Evolutionary conservation across 2,888 invertebrate species (phyloP), one percentile per base, ranked within the genome.

Genomic region (Caenorhabditis sp.): DNA sequence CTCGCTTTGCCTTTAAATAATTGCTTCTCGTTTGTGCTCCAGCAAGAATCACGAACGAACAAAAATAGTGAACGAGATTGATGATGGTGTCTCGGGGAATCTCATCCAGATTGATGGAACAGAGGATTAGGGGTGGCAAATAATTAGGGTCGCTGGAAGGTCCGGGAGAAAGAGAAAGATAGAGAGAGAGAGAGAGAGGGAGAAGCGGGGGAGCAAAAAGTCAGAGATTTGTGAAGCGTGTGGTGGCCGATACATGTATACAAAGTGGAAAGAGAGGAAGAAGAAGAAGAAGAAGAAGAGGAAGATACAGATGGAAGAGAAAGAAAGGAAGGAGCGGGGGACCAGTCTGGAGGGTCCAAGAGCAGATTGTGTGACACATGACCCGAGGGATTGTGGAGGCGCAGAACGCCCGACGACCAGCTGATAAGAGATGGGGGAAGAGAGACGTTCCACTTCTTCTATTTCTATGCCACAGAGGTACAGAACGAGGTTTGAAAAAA

Each of bases 111-210:
- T 37, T 41, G 56, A 58, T 56, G 27, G 59, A 43, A 32, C 13
- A 11, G 30, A 45, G 20, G 72, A 72, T 55, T 61, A 53, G 63
- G 72, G 55, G 50, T 22, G 58, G 52, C 55, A 72, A 55, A 65
- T 61, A 72, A 61, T 61, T 61, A 72, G 56, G 24, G 70, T 32
- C 9, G 52, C n/a, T n/a, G 13, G 32, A 15, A 27, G 39, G 30
- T 43, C 41, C 13, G 17, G 8, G n/a, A 9, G 48, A 35, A 32
- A 30, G 15, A 9, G 17, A 46, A 13, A 30, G 41, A 37, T 17
- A 59, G 48, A 46, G 46, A 35, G 30, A 37, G 35, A 27, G 53
- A 24, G 26, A 26, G 22, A 37, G 27, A 41, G 32, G 32, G 30
- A 45, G 26, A 43, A 7, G 13, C 11, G 27, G 45, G 37, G 41